Evolutionary conservation across 92 coral and sea anemone genomes (phyloP).

Genomic region (Epizoanthus rinbou): DNA sequence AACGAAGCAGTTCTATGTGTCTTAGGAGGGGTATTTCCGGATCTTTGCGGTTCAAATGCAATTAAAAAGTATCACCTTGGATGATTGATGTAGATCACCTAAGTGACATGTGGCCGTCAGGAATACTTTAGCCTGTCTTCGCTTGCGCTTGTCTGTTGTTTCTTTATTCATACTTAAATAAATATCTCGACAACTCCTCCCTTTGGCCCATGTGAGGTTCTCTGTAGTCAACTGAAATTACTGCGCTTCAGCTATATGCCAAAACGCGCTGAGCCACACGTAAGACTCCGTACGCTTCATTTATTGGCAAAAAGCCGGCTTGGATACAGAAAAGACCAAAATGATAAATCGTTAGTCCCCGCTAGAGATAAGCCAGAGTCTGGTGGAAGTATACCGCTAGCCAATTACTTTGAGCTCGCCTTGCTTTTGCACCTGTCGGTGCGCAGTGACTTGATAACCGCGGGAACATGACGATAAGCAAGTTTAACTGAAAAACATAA

Average conservation of each 20-base stretch:
- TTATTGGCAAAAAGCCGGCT: slow-evolving; percentile 11
- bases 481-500: slow-evolving; percentile 55
- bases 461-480: slow-evolving; percentile 38
- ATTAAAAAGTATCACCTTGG: slow-evolving; percentile 50
- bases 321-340: slow-evolving; percentile 6
- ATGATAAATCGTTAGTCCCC: neutral
- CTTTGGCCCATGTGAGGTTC: neutral
- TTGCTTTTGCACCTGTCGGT: neutral
- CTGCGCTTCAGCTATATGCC: slow-evolving; percentile 8
- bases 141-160: slow-evolving; percentile 11
- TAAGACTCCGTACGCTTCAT: slow-evolving; percentile 4
- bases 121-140: slow-evolving; percentile 33
- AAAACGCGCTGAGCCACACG: neutral
- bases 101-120: slow-evolving; percentile 57
- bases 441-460: slow-evolving; percentile 23
- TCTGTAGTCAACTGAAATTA: neutral
- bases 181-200: slow-evolving; percentile 20
- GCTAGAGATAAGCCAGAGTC: slow-evolving; percentile 27
- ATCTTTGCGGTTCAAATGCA: slow-evolving; percentile 34
- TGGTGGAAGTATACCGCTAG: slow-evolving; percentile 16
- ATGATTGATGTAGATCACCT: slow-evolving; percentile 42
- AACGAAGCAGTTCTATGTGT: neutral
- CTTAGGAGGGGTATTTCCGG: slow-evolving; percentile 39
- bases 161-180: slow-evolving; percentile 2
- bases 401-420: neutral